Base-by-base conservation (phyloP, 1,140 invertebrate genomes). In the Pogonus chalceus region DNA sequence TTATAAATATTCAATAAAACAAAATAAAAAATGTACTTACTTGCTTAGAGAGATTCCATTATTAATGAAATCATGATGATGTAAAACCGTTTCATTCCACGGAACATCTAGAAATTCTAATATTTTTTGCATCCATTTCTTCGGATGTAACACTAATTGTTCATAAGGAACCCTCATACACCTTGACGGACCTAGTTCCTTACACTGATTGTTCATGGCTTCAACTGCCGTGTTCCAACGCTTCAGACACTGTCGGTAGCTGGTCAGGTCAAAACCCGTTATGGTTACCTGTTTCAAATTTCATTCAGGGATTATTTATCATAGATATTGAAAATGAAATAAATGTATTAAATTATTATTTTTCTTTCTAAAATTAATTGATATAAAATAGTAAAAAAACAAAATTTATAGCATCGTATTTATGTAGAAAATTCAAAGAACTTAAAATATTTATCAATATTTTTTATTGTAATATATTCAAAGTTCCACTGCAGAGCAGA, bases 61-160 rank as follows among this genome's bases (percentile, higher is more conserved):
- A 67, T 97, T 96, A 66, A 99, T 95, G 65, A 89, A 90, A 65
- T 94, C 85, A 70, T 99, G 93, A 73, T 99, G 96, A 74, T 98
- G 94, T 54, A 99, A 77, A 22, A 98, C 95, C 18, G 89, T 86
- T 60, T 94, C 91, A 72, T 93, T 87, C 96, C 96, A 99, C 18
- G 90, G 88, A 58, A 99, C 78, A 54, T 91, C 86, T 37, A 99
- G 75, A 73, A 98, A 99, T 48, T 81, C 74, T 3, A 98, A 78
- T 62, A 99, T 93, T 64, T 84, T 83, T 54, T 84, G 77, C 88
- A 99, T 88, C 81, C 90, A 92, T 51, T 84, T 72, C 55, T 83
- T 82, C 0, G 96, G 96, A 75, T 96, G 90, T 51, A 98, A 77
- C 24, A 98, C 95, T 58, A 99, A 78, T 70, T 97, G 91, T 73